Conservation (phyloP, 2,797 vertebrate genomes). For the Sebastolobus altivelis region DNA sequence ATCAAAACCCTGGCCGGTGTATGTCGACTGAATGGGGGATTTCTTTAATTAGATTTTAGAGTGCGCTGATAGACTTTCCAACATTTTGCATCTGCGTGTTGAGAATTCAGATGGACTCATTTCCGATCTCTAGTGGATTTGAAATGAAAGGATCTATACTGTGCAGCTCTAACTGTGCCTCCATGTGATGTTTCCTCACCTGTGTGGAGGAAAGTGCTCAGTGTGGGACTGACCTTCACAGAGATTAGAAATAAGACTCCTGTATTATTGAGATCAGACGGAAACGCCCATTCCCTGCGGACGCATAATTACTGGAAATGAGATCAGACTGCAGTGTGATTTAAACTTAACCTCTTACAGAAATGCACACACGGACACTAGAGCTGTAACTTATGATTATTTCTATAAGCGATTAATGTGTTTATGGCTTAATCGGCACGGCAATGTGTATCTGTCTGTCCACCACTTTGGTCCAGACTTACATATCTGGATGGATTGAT, state of each 20-base stretch:
- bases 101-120: slow-evolving; percentile 41
- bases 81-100: slow-evolving; percentile 20
- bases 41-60: slow-evolving; percentile 58
- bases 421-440: background rate
- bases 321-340: slow-evolving; percentile 9
- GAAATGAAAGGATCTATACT: slow-evolving; percentile 23
- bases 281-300: slow-evolving; percentile 21
- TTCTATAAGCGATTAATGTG: background rate
- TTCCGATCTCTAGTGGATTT: slow-evolving; percentile 7
- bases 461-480: too few species aligned
- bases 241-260: slow-evolving; percentile 39
- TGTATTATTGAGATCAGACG: slow-evolving; percentile 31
- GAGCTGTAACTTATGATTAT: background rate
- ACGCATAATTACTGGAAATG: slow-evolving; percentile 53
- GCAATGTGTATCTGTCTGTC: too few species aligned
- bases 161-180: slow-evolving; percentile 9
- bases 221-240: slow-evolving; percentile 33
- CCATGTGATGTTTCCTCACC: slow-evolving; percentile 22
- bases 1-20: slow-evolving; percentile 31
- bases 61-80: slow-evolving; percentile 32
- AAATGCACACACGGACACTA: background rate
- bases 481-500: too few species aligned
- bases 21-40: slow-evolving; percentile 22
- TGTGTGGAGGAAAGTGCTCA: slow-evolving; percentile 25
- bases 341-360: slow-evolving; percentile 4